Base-by-base conservation (phyloP, 2,888 invertebrate species). In the Melitaea athalia region DNA sequence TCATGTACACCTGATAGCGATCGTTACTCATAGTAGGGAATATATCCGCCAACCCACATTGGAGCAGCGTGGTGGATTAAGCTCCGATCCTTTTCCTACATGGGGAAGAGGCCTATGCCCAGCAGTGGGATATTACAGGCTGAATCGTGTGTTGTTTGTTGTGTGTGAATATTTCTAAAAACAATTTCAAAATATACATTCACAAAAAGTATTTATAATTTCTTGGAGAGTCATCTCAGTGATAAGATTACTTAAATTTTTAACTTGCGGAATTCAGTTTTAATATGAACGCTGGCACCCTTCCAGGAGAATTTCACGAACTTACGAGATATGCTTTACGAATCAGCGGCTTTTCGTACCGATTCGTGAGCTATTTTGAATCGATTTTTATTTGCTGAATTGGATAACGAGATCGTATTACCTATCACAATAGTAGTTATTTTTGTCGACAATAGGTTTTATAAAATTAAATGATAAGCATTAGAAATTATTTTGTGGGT, bases 221-320 rank as follows among this genome's bases (percentile, higher is more conserved):
- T 38, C 38, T 38, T 33, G 31, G n/a, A 33, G 14, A 17, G 24
- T 52, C 17, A 52, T 11, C 12, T 2, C 3, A 33, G 53, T 33
- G 53, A 55, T 55, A 55, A 33, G 53, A 31, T 12, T 14, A 15
- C 38, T n/a, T 57, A 42, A 57, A 57, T 57, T 57, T 57, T 57
- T 57, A 57, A 38, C 15, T 38, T 38, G 38, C n/a, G 42, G 38
- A 57, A 57, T 57, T 42, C 15, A 57, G 42, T 38, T 42, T 42
- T 57, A 57, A 57, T 57, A 57, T 4, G 15, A 57, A 42, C n/a
- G 3, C 15, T 57, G 57, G 57, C 57, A 57, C 15, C 7, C 15
- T 57, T 38, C 57, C 57, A 57, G 38, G 15, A 57, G 57, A 57
- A 57, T 57, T 57, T 57, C 15, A 42, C 38, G 55, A 38, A 57